Percentiles rank a stretch among this genome's conserved stretches.
Evolutionary conservation across 37 sponge, comb jelly and placozoan genomes (phyloP).

Genomic region (Ephydatia muelleri): DNA sequence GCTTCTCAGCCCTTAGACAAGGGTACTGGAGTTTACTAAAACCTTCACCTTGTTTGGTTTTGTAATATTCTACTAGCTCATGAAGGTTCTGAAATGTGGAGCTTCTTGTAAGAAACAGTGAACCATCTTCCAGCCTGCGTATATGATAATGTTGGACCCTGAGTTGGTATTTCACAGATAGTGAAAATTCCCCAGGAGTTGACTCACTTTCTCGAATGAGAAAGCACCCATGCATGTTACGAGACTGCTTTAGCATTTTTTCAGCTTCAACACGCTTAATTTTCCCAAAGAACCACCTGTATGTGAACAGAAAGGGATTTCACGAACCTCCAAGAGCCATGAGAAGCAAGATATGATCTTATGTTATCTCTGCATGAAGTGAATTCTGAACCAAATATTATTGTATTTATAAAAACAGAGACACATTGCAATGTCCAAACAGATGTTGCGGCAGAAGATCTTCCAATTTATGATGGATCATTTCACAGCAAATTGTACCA

Average conservation of each 20-base stretch:
- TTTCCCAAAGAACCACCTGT: conserved; percentile 93
- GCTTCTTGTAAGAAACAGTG: conserved; percentile 83
- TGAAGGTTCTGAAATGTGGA: conserved; percentile 68
- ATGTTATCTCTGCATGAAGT: too few relatives aligned
- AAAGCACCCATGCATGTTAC: conserved; percentile 75
- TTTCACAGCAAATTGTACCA: too few relatives aligned
- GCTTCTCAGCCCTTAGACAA: conserved; percentile 79
- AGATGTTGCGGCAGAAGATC: too few relatives aligned
- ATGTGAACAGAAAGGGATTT: conserved; percentile 10
- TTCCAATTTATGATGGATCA: too few relatives aligned
- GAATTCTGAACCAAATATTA: too few relatives aligned
- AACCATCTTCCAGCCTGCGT: conserved; percentile 77
- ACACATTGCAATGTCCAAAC: too few relatives aligned
- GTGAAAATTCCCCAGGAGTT: conserved; percentile 89
- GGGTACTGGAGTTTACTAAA: conserved; percentile 58
- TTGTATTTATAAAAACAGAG: too few relatives aligned
- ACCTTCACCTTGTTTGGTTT: conserved; percentile 75
- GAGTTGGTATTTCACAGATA: conserved; percentile 80
- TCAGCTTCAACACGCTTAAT: conserved; percentile 95
- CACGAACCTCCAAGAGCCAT: too few relatives aligned
- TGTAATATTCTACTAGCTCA: conserved; percentile 81
- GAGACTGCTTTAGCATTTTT: conserved; percentile 77
- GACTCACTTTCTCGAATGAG: conserved; percentile 95
- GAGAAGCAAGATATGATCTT: too few relatives aligned
- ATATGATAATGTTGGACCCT: conserved; percentile 89